Conservation (phyloP, 2,797 vertebrate genomes). For the Centropyge bicolor region DNA sequence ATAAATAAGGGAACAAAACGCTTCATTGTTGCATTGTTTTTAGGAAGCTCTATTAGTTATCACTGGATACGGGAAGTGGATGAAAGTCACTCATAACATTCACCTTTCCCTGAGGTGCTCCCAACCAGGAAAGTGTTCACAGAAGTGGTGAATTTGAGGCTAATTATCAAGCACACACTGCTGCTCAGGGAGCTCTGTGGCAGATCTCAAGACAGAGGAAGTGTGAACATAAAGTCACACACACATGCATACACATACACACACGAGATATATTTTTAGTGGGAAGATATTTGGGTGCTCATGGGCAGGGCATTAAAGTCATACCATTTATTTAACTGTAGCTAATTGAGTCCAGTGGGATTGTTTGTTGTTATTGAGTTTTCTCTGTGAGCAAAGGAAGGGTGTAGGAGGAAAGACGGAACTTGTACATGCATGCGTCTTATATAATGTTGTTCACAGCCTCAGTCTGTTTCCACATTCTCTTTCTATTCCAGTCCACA, state of each 20-base stretch:
- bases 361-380: conserved; percentile 73
- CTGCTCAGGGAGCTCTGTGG: conserved; percentile 56
- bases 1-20: not conserved
- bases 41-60: conserved; percentile 1
- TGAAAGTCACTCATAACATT: conserved; percentile 52
- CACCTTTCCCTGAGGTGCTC: conserved; percentile 54
- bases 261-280: conserved; percentile 41
- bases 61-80: conserved; percentile 25
- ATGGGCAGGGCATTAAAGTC: conserved; percentile 66
- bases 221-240: conserved; percentile 43
- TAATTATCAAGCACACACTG: conserved; percentile 71
- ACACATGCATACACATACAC: conserved; percentile 36
- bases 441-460: conserved; percentile 14
- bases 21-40: not conserved
- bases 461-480: not conserved
- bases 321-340: conserved; percentile 79
- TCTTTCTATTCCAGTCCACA: not conserved
- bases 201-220: conserved; percentile 61
- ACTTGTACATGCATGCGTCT: conserved; percentile 12
- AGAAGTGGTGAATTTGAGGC: conserved; percentile 60
- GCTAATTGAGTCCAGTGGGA: conserved; percentile 88
- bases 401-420: conserved; percentile 16
- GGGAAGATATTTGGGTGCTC: conserved; percentile 55
- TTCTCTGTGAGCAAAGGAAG: conserved; percentile 53
- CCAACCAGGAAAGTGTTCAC: conserved; percentile 48